A percentile compares a stretch with the other conserved stretches of the same genome.
Conservation (phyloP, 2,797 vertebrate genomes). For the Gymnoscopelus microlampas region DNA sequence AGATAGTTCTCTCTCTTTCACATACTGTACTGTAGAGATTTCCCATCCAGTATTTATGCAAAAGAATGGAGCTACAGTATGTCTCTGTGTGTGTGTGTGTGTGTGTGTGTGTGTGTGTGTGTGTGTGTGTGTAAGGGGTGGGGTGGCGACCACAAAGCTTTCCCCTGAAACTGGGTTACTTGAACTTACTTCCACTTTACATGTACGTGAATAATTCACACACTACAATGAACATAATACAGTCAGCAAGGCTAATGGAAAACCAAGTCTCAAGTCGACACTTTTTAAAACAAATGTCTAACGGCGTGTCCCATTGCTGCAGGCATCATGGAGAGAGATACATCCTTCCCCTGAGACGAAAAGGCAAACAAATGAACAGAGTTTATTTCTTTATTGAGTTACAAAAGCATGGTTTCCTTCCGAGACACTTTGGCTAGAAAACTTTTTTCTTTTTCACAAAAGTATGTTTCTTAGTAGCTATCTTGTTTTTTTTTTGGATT, state of each 20-base stretch:
- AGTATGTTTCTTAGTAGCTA: slow-evolving; percentile 59
- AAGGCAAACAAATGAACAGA: slow-evolving; percentile 49
- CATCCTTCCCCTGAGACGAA: background rate
- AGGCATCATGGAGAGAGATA: background rate
- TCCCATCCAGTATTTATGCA: background rate
- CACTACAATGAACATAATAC: background rate
- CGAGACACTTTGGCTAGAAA: slow-evolving; percentile 83
- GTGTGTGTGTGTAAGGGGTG: background rate
- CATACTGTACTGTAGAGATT: background rate
- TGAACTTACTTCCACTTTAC: background rate
- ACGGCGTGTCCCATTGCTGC: background rate
- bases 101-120: background rate
- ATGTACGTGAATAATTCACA: slow-evolving; percentile 19
- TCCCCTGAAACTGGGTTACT: slow-evolving; percentile 5
- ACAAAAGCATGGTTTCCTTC: slow-evolving; percentile 81
- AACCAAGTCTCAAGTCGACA: background rate
- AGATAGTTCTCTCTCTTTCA: background rate
- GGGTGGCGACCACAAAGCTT: background rate
- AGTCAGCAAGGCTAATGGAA: background rate
- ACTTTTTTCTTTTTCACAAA: slow-evolving; percentile 44
- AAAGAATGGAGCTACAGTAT: no score
- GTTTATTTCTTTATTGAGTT: slow-evolving; percentile 79
- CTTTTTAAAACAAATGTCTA: slow-evolving; percentile 7
- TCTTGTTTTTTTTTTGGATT: slow-evolving; percentile 50
- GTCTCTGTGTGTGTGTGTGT: background rate